Percentiles rank a stretch among this genome's conserved stretches.
Conservation (phyloP, 2,797 vertebrate genomes). For the Steatocranus sp. region DNA sequence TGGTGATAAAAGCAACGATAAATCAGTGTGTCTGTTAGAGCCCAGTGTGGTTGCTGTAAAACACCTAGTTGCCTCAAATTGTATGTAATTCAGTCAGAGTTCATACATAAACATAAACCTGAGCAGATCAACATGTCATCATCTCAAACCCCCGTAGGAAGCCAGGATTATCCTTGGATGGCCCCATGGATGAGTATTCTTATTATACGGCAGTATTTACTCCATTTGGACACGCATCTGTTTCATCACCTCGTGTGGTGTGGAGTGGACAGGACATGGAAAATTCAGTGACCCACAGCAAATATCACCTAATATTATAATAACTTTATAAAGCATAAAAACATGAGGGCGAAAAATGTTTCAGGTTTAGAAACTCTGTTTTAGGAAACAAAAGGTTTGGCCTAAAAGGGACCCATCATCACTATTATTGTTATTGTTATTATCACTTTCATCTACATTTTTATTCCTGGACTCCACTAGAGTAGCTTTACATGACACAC, state of each 20-base stretch:
- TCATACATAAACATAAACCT: not conserved
- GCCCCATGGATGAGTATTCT: not conserved
- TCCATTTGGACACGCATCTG: not conserved
- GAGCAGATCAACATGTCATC: not conserved
- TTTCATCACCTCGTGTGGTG: not conserved
- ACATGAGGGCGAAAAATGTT: not conserved
- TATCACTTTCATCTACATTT: not conserved
- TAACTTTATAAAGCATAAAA: not conserved
- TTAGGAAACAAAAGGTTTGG: not conserved
- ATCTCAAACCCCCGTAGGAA: not conserved
- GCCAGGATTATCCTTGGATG: not conserved
- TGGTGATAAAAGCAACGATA: not conserved
- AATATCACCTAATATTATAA: not conserved
- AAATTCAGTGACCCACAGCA: not conserved
- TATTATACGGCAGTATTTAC: not conserved
- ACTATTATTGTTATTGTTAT: not conserved
- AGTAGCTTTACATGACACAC: not conserved
- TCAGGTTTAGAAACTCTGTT: not conserved
- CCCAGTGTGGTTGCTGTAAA: not conserved
- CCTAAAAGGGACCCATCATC: not conserved
- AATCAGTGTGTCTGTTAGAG: not conserved
- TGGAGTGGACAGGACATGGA: not conserved
- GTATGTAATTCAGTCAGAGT: not conserved
- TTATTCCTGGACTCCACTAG: not conserved
- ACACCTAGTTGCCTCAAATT: not conserved